Evolutionary conservation across 2,797 vertebrate genomes (phyloP), one percentile per base, ranked within the genome.

Genomic region (Hydrophis major): DNA sequence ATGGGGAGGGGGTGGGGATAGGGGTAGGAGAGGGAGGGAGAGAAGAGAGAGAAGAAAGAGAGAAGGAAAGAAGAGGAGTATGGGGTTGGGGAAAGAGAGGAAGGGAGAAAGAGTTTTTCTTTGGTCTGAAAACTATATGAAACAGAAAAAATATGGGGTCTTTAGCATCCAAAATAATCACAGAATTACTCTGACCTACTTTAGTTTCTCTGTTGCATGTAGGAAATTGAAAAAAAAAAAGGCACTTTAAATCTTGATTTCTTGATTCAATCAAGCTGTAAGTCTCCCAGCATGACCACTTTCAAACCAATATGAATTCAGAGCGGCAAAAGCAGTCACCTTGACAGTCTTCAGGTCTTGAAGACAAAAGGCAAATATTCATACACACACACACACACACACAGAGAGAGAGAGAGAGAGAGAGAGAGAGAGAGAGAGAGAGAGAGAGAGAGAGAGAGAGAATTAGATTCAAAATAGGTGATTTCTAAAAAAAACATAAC

Each of bases 1-100:
- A 53, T 50, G 28, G 14, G 28, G 4, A n/a, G 4, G 2, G 12
- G 63, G 0, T 2, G 63, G 4, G 27, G 1, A 1, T 2, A 4
- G 11, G 12, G 4, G 12, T 7, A 3, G 22, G 6, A 25, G 59
- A 25, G 22, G 6, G 12, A 69, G 63, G 13, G 63, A 69, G 42
- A 2, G 42, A 42, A 37, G 37, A 37, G 37, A 37, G 13, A 6
- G 63, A n/a, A 13, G 28, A 16, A 13, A 66, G 13, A 25, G 59
- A 60, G 22, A 6, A 60, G 59, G 56, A 57, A 57, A 14, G 11
- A 18, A 8, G 60, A 11, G 25, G 60, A 61, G 8, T 25, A 27
- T 61, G 6, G 13, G 2, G 2, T 7, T 60, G 53, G 7, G 59
- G 6, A 8, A 60, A 6, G 20, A 60, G 20, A 60, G 6, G 20